Evolutionary conservation across 2,888 invertebrate genomes (phyloP).

Genomic region (Rhingia campestris): DNA sequence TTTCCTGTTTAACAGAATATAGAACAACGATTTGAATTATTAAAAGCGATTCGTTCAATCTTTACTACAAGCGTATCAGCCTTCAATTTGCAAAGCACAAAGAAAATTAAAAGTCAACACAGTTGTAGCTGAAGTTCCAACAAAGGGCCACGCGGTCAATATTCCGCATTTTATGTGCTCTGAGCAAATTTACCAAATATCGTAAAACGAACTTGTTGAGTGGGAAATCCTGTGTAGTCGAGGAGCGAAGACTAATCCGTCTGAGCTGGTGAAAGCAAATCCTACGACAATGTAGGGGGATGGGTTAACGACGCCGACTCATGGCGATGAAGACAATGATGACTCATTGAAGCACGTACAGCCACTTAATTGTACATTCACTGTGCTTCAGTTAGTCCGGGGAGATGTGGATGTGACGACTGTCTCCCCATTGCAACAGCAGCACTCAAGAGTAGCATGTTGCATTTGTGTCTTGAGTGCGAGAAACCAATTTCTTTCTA

Average conservation of each 20-base stretch:
- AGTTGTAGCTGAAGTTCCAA: background rate
- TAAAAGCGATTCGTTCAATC: no score
- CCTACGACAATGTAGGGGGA: background rate
- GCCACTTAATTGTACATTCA: constrained; percentile 68
- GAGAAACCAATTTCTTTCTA: background rate
- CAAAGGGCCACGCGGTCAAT: constrained; percentile 24
- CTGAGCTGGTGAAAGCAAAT: constrained; percentile 4
- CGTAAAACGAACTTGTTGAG: constrained; percentile 56
- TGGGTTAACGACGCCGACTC: background rate
- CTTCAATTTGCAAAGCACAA: no score
- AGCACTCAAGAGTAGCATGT: constrained; percentile 43
- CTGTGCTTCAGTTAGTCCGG: constrained; percentile 42
- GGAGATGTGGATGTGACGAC: constrained; percentile 7
- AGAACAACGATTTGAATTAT: no score
- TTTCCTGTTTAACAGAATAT: no score
- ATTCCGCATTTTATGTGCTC: constrained; percentile 21
- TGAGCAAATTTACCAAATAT: constrained; percentile 28
- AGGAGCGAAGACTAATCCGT: constrained; percentile 5
- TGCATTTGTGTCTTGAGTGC: constrained; percentile 45
- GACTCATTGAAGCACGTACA: constrained; percentile 68
- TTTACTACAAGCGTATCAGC: no score
- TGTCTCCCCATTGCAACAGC: constrained; percentile 1
- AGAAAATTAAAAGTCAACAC: no score
- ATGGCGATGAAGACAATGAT: constrained; percentile 33
- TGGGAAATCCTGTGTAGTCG: background rate